phyloP scores from a whole-genome alignment of 2,797 vertebrate genomes.

The Argya squamiceps region DNA sequence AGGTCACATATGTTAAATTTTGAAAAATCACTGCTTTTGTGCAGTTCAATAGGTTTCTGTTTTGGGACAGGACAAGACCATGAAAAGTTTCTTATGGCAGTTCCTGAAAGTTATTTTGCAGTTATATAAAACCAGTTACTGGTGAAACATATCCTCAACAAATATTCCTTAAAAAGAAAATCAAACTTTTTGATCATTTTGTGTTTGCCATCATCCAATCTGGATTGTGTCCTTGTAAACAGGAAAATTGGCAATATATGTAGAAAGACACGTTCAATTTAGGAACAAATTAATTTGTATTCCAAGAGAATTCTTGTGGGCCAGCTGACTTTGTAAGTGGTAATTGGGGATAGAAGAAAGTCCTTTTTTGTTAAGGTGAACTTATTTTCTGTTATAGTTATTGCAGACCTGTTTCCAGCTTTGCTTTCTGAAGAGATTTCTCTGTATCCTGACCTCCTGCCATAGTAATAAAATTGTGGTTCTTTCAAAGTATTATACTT shows the following conservation, averaged over 20 bases:
- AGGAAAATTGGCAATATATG: not conserved
- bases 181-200: not conserved
- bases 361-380: not conserved
- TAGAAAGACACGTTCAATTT: not conserved
- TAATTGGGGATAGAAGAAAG: not conserved
- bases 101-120: slow-evolving; percentile 18
- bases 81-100: not conserved
- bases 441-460: slow-evolving; percentile 29
- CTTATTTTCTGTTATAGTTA: not conserved
- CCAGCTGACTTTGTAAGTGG: not conserved
- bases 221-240: not conserved
- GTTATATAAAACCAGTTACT: not conserved
- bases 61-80: not conserved
- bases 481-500: slow-evolving; percentile 35
- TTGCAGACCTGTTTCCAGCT: not conserved
- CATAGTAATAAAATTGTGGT: not conserved
- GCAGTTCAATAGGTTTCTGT: not conserved
- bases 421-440: slow-evolving; percentile 27
- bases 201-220: not conserved
- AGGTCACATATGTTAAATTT: slow-evolving; percentile 3
- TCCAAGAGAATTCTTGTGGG: not conserved
- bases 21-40: slow-evolving; percentile 31
- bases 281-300: not conserved
- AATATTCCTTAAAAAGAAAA: not conserved
- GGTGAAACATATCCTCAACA: not conserved